phyloP scores from a whole-genome alignment of 2,113 vertebrate species.

The Dicerorhinus sumatrensis region DNA sequence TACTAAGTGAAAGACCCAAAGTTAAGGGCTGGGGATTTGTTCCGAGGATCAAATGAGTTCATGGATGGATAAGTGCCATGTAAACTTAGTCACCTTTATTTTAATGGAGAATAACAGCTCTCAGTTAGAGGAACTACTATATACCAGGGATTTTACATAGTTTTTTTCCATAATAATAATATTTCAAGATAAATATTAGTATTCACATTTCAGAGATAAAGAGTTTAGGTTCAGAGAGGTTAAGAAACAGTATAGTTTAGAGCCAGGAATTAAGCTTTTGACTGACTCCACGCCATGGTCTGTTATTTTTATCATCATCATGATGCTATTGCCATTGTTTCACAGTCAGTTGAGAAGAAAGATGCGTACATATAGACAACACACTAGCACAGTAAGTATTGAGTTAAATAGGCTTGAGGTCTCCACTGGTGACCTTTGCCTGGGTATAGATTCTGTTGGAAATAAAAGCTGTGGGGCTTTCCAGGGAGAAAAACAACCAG shows the following conservation, averaged over 20 bases:
- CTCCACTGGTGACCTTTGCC: not conserved
- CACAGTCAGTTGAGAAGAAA: not conserved
- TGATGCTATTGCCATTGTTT: not conserved
- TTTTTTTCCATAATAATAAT: not conserved
- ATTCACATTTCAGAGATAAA: not conserved
- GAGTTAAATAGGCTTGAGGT: not conserved
- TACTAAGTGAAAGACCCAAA: not conserved
- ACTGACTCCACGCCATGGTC: not conserved
- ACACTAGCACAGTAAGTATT: not conserved
- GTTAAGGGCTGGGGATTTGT: not conserved
- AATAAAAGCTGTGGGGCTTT: not conserved
- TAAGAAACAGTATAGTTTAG: not conserved
- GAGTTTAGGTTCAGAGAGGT: not conserved
- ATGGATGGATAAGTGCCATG: not conserved
- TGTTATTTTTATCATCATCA: not conserved
- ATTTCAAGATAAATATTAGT: not conserved
- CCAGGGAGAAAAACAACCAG: not conserved
- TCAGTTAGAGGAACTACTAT: not conserved
- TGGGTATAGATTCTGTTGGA: not conserved
- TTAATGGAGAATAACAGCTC: not conserved
- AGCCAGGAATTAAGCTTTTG: not conserved
- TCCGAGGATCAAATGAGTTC: not conserved
- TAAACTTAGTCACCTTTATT: not conserved
- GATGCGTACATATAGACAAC: fast-evolving
- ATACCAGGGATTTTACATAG: not conserved